Evolutionary conservation across 2,113 vertebrate species (phyloP), one percentile per base, ranked within the genome.

Genomic region (Noturus placidus): DNA sequence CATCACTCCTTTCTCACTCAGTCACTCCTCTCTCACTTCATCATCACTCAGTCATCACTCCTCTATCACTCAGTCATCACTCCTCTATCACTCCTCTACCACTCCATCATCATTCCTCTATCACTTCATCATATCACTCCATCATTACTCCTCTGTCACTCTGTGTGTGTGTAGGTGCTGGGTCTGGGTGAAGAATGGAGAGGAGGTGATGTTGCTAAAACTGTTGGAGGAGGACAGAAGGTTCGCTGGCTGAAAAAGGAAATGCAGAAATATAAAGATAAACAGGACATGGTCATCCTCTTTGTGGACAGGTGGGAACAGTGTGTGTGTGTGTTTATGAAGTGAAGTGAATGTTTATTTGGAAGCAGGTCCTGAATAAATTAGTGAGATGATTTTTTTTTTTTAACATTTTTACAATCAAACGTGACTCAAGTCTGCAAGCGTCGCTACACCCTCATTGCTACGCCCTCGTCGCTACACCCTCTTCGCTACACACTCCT

Each of bases 171-270:
- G 25, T 83, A 95, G 95, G 93, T 94, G 5, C 92, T 95, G 80
- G 95, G 95, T 65, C 90, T 95, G 89, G 94, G 94, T 1, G 93
- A 95, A 92, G 92, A 95, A 30, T 98, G 97, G 97, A 95, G 91
- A 85, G 97, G 95, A 0, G 95, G 95, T 0, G 95, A 95, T 8
- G 93, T 95, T 52, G 94, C 95, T 3, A 91, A 95, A 14, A 97
- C 97, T 0, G 96, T 98, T 0, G 97, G 97, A 0, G 97, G 97
- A 67, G 97, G 97, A 11, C 97, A 98, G 95, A 98, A 98, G 90
- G 97, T 98, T 27, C 92, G 97, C n/a, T 97, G 97, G 97, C 86
- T 97, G 86, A 97, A 96, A 92, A 94, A 93, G 10, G 97, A 97
- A 89, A 96, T 97, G 90, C 93, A 95, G 69, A 96, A 95, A 82